Base-by-base conservation (phyloP, 2,888 invertebrate genomes). In the Melanchra persicariae region DNA sequence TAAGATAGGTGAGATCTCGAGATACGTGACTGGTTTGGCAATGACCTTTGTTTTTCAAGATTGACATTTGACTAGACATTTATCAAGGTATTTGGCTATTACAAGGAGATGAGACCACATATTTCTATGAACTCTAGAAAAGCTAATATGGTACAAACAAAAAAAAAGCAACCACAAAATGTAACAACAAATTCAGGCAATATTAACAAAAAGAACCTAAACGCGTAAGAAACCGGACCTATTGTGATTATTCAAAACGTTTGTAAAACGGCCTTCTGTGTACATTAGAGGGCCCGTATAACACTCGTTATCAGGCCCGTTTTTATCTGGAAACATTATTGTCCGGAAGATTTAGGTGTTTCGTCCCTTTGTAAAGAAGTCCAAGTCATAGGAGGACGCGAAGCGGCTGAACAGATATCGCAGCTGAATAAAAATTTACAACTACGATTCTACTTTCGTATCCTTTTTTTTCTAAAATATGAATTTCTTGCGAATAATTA, bases 271-370 rank as follows among this genome's bases (percentile, higher is more conserved):
- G 72, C 57, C 75, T 68, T 78, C 81, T 72, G 81, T 85, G 79
- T 85, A 85, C 84, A 85, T 86, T 86, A 80, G 79, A 78, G 79
- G 69, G 69, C 81, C 86, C 86, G 86, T 90, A 88, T 89, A 88
- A 87, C 85, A 90, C 86, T 87, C 84, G 85, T 88, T 91, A 91
- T 91, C 90, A 78, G 79, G 51, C 70, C 71, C 84, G 84, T 88
- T 91, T 90, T 91, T 91, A 90, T 90, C 88, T 87, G 67, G 73
- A 65, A 85, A 86, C 87, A 89, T 89, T 90, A 91, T 89, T 90
- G 89, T 90, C 82, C 86, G 74, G 74, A 88, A 88, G 89, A 90
- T 91, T 91, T 91, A 91, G 87, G 86, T 85, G 89, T 85, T 87
- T 87, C 77, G 87, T 85, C 84, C 87, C 85, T 88, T 87, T 79